These are phyloP conservation scores for Sterrhoptilus dennistouni DNA, from an alignment of 2,113 vertebrate genomes.

Conservation along the genomic window DNA sequence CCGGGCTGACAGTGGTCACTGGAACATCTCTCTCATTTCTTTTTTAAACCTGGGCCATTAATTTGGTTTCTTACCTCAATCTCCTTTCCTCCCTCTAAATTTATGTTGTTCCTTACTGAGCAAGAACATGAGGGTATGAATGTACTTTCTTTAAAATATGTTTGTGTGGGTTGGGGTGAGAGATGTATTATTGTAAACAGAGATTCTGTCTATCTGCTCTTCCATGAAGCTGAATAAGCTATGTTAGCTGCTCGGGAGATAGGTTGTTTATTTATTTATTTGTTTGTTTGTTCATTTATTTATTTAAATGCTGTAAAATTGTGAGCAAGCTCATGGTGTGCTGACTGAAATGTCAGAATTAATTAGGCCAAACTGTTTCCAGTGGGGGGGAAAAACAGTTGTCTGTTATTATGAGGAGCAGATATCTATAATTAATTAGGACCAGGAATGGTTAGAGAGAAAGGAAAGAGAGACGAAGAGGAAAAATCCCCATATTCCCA, in stretches of 20 bases:
- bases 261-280: constrained; percentile 3
- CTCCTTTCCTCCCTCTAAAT: neutral
- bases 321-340: neutral
- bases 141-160: neutral
- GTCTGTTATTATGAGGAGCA: neutral
- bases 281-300: constrained; percentile 17
- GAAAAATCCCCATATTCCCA: rapidly evolving
- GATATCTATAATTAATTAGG: constrained; percentile 40
- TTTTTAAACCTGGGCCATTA: neutral
- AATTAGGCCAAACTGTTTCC: constrained; percentile 42
- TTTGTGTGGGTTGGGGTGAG: neutral
- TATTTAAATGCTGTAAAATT: constrained; percentile 21
- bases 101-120: neutral
- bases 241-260: neutral
- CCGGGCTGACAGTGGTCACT: constrained; percentile 8
- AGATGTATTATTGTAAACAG: neutral
- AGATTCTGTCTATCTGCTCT: neutral
- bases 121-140: neutral
- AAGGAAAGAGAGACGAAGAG: neutral
- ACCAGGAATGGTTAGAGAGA: neutral
- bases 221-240: neutral
- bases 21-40: neutral
- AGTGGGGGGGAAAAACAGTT: neutral
- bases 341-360: constrained; percentile 47
- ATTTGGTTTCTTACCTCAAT: constrained; percentile 6